These are phyloP conservation scores for Drosophila pseudotakahashii DNA, from an alignment of 2,888 invertebrate species.

Conservation along the genomic window DNA sequence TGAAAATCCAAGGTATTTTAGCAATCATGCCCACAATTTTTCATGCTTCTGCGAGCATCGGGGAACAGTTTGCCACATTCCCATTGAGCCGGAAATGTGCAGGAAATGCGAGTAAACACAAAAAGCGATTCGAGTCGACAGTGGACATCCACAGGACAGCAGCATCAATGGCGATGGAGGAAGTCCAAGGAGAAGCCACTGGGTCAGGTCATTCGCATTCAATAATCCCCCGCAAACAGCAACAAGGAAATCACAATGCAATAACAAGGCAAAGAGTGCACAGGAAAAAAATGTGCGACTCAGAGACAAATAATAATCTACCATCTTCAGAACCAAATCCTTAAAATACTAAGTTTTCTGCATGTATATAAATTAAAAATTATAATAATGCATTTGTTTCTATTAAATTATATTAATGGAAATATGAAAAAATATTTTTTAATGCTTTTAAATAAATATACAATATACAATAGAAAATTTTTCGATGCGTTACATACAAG, in stretches of 20 bases:
- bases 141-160: conserved; percentile 28
- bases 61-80: conserved; percentile 56
- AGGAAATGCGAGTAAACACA: conserved; percentile 53
- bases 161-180: conserved; percentile 10
- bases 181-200: conserved; percentile 19
- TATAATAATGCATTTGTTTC: too few relatives aligned
- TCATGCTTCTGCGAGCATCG: conserved; percentile 58
- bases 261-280: conserved; percentile 9
- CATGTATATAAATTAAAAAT: too few relatives aligned
- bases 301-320: too few relatives aligned
- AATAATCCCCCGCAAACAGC: conserved; percentile 38
- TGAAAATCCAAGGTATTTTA: conserved; percentile 47
- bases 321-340: too few relatives aligned
- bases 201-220: conserved; percentile 44
- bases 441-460: too few relatives aligned
- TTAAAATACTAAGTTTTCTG: too few relatives aligned
- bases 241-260: conserved; percentile 35
- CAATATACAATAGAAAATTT: too few relatives aligned
- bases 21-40: conserved; percentile 45
- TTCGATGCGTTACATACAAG: too few relatives aligned
- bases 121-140: conserved; percentile 40
- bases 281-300: not conserved
- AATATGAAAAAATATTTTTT: too few relatives aligned
- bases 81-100: conserved; percentile 50
- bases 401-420: too few relatives aligned